Conservation (phyloP, 2,113 vertebrate genomes). For the Jacana jacana region DNA sequence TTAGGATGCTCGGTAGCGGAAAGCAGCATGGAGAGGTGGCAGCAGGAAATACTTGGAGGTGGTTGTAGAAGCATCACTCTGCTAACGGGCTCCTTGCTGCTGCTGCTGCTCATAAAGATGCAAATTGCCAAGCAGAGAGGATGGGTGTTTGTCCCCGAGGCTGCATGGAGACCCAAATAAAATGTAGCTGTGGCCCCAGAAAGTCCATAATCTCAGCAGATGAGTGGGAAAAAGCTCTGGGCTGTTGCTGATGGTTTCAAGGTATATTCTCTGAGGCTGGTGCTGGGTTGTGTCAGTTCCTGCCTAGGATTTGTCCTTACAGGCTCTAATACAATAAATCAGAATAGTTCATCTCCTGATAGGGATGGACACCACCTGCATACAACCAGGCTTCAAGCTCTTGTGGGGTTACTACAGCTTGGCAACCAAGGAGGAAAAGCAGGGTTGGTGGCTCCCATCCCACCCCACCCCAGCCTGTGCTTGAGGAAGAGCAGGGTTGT, state of each 20-base stretch:
- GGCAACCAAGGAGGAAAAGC: background rate
- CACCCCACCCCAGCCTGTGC: background rate
- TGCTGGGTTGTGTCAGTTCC: background rate
- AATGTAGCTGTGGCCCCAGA: background rate
- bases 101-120: background rate
- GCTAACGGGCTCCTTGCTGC: background rate
- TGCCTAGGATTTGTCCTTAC: background rate
- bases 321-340: background rate
- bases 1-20: rapidly evolving
- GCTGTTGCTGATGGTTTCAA: background rate
- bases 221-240: background rate
- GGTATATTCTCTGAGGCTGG: background rate
- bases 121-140: background rate
- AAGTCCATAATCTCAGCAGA: background rate
- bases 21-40: background rate
- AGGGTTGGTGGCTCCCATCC: background rate
- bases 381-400: background rate
- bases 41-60: background rate
- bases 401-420: background rate
- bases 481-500: background rate
- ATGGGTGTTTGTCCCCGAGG: background rate
- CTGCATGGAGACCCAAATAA: background rate
- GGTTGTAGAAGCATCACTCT: rapidly evolving
- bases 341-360: background rate
- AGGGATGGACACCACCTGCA: background rate